phyloP scores from a whole-genome alignment of 2,797 vertebrate species.

The Rhynchotus rufescens region DNA sequence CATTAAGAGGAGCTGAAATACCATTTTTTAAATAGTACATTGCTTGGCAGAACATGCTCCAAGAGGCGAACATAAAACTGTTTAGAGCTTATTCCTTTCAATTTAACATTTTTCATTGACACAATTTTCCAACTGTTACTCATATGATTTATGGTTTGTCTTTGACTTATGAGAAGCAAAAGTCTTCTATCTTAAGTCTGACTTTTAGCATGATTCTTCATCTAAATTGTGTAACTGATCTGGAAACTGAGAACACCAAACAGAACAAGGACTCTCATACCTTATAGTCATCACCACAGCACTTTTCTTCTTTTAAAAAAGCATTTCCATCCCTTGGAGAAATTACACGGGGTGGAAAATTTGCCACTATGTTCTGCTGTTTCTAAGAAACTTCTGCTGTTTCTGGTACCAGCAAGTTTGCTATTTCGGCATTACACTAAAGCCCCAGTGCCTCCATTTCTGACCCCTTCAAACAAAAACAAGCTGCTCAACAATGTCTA shows the following conservation, averaged over 20 bases:
- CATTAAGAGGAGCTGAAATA: not conserved
- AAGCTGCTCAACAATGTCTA: slow-evolving; percentile 85
- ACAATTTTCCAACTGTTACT: not conserved
- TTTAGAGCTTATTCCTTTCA: not conserved
- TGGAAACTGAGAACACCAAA: not conserved
- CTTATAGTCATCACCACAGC: not conserved
- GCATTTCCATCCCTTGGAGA: not conserved
- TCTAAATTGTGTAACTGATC: not conserved
- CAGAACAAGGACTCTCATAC: not conserved
- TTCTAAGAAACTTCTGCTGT: not conserved
- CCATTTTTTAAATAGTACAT: not conserved
- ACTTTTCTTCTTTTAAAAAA: not conserved
- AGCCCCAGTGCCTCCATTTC: slow-evolving; percentile 63
- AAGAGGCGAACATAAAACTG: not conserved
- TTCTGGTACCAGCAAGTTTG: slow-evolving; percentile 8
- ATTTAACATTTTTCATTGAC: not conserved
- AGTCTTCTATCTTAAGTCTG: not conserved
- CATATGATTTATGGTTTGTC: slow-evolving; percentile 3
- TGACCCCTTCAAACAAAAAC: slow-evolving; percentile 77
- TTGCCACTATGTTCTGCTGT: not conserved
- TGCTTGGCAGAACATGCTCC: not conserved
- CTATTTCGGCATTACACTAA: not conserved
- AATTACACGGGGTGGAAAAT: not conserved
- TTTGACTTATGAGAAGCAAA: not conserved
- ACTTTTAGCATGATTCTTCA: not conserved